Base-by-base conservation (phyloP, 2,113 vertebrate genomes). In the Hippocampus zosterae region DNA sequence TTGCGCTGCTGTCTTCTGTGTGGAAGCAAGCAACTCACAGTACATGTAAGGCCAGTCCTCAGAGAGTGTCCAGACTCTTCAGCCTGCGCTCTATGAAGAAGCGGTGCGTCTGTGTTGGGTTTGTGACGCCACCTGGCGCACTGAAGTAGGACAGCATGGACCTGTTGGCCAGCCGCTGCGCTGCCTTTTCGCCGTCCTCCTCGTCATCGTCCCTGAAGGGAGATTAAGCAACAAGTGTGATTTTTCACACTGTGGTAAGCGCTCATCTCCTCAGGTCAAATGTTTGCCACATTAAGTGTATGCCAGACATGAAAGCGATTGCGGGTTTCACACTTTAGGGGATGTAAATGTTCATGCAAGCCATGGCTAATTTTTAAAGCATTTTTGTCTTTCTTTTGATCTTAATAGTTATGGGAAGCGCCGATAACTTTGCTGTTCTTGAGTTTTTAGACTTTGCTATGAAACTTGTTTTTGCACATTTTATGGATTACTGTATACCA, bases 61-160 rank as follows among this genome's bases (percentile, higher is more conserved):
- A 93, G 67, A 93, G 87, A 8, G 80, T 69, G 76, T 82, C 61
- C 9, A 94, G 82, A 10, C 89, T 81, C 82, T 91, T 90, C 77
- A 97, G 90, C 72, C 90, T 89, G 18, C 94, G 84, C 46, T 97
- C 95, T 0, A 88, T 84, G 85, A 97, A 95, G 88, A 93, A 97
- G 9, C 94, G 92, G 78, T 97, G 94, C 1, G 86, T 75, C 61
- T 89, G 5, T 37, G 74, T 65, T n/a, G 81, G 71, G 42, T 70
- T 2, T 3, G 70, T 75, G 50, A 63, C 71, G 69, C 62, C 84
- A 68, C 69, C 80, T 81, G 82, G 66, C 56, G 84, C 65, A 41
- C 85, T 73, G 63, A 94, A 93, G 83, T 87, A 95, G 1, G 92
- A 91, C 79, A 94, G 70, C 85, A 95, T 75, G 40, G 93, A 94